Conservation (phyloP, 2,888 invertebrate genomes). For the Dicranocentrus wangi region DNA sequence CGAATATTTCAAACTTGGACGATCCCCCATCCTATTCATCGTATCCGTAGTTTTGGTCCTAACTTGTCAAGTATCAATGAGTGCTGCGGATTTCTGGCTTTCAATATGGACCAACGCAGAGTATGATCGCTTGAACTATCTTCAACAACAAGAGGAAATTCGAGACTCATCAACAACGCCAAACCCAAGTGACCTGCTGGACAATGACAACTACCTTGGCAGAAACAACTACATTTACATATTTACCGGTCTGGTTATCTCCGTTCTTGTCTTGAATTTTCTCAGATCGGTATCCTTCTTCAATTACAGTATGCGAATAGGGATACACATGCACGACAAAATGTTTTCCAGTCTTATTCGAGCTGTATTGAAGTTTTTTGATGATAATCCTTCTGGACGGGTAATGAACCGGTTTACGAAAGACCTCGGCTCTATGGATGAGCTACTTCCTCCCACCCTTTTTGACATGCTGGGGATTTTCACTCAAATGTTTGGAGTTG, state of each 20-base stretch:
- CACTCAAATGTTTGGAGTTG: slow-evolving; percentile 68
- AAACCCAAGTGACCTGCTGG: slow-evolving; percentile 33
- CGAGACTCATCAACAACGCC: not conserved
- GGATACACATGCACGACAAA: slow-evolving; percentile 75
- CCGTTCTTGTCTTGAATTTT: slow-evolving; percentile 73
- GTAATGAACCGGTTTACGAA: slow-evolving; percentile 79
- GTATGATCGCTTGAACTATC: not conserved
- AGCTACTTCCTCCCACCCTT: slow-evolving; percentile 78
- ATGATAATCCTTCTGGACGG: slow-evolving; percentile 44
- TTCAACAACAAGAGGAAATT: not conserved
- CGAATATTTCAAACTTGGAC: slow-evolving; percentile 68
- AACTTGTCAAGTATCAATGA: slow-evolving; percentile 54
- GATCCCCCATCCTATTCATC: slow-evolving; percentile 19
- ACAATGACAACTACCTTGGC: slow-evolving; percentile 41
- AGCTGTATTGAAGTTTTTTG: slow-evolving; percentile 46
- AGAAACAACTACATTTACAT: slow-evolving; percentile 74
- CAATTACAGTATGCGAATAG: slow-evolving; percentile 75
- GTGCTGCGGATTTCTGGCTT: slow-evolving; percentile 61
- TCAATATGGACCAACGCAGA: slow-evolving; percentile 55
- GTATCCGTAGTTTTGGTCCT: slow-evolving; percentile 31
- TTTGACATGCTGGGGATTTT: slow-evolving; percentile 76
- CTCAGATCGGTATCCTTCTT: slow-evolving; percentile 75
- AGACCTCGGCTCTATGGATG: slow-evolving; percentile 80
- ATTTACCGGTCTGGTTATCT: slow-evolving; percentile 74
- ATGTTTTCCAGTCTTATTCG: slow-evolving; percentile 76